Evolutionary conservation across 1,140 invertebrate species (phyloP), one percentile per base, ranked within the genome.

Genomic region (Leptinotarsa defecta): DNA sequence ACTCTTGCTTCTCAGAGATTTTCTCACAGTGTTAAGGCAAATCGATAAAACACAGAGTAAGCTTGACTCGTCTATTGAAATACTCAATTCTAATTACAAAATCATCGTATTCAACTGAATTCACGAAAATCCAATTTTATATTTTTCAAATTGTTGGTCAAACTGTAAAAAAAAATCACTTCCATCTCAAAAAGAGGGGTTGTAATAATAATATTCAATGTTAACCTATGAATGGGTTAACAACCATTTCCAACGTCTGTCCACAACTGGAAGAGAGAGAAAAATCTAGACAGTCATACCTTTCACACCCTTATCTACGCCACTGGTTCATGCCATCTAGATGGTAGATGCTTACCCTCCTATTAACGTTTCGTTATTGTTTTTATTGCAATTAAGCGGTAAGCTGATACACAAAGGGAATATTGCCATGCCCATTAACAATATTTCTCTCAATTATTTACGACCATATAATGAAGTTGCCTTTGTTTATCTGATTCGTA

Each of bases 391-490:
- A 79, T 80, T 80, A 80, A 76, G 76, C 76, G 77, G 79, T 80
- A 81, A 81, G 72, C 73, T 77, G 80, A 81, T 80, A 81, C 78
- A 81, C 78, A 81, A 80, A 81, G 80, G 67, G 78, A 77, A 77
- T 77, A 74, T 77, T 72, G 70, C 78, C 71, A 49, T 68, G 70
- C 71, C 73, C 78, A 78, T 79, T 81, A 79, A 79, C 78, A 74
- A 74, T 63, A 74, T 77, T 81, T 74, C 75, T 71, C 72, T 80
- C 75, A 80, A 80, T 78, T 78, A 80, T 80, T 80, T 76, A 79
- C 71, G 73, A 74, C 68, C 71, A 69, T 69, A 75, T 77, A 79
- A 77, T 77, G 74, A 72, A 76, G 75, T 75, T 64, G 70, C 78
- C 72, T 77, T 78, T 79, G 78, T 79, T 79, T 57, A 71, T 76